A percentile compares a stretch with the other conserved stretches of the same genome.
Evolutionary conservation across 2,797 vertebrate species (phyloP).

Genomic region (Stomatorhinus walkeri): DNA sequence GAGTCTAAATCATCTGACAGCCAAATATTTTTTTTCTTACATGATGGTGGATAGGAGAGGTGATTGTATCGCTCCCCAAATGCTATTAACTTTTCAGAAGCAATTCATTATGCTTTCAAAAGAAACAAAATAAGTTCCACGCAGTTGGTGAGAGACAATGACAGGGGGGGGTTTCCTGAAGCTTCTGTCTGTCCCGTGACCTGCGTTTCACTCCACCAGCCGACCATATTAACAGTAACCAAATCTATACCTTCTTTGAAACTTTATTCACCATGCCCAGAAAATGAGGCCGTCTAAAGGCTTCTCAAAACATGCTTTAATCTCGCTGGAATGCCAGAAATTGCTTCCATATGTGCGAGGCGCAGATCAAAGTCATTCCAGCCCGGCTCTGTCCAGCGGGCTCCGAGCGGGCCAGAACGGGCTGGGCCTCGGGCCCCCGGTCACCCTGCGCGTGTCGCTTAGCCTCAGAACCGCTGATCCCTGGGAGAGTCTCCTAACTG

Average conservation of each 20-base stretch:
- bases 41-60: neutral
- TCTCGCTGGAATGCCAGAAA: slow-evolving; percentile 76
- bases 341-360: slow-evolving; percentile 78
- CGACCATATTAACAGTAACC: slow-evolving; percentile 65
- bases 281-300: slow-evolving; percentile 62
- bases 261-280: slow-evolving; percentile 68
- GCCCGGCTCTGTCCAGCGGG: slow-evolving; percentile 54
- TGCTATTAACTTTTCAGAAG: slow-evolving; percentile 14
- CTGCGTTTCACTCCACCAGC: slow-evolving; percentile 69
- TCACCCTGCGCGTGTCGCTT: slow-evolving; percentile 51
- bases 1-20: neutral
- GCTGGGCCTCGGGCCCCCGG: slow-evolving; percentile 61
- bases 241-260: slow-evolving; percentile 73
- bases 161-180: slow-evolving; percentile 29
- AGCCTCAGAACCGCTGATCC: neutral
- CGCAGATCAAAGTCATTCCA: slow-evolving; percentile 72
- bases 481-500: slow-evolving; percentile 22
- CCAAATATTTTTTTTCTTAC: neutral
- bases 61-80: slow-evolving; percentile 10
- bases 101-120: slow-evolving; percentile 16
- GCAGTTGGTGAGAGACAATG: slow-evolving; percentile 35
- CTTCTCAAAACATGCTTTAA: slow-evolving; percentile 76
- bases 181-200: slow-evolving; percentile 52
- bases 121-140: slow-evolving; percentile 2
- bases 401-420: slow-evolving; percentile 67